Percentiles rank a stretch among this genome's conserved stretches.
These are phyloP conservation scores for Threskiornis aethiopicus DNA, from an alignment of 2,797 vertebrate species.

Conservation along the genomic window DNA sequence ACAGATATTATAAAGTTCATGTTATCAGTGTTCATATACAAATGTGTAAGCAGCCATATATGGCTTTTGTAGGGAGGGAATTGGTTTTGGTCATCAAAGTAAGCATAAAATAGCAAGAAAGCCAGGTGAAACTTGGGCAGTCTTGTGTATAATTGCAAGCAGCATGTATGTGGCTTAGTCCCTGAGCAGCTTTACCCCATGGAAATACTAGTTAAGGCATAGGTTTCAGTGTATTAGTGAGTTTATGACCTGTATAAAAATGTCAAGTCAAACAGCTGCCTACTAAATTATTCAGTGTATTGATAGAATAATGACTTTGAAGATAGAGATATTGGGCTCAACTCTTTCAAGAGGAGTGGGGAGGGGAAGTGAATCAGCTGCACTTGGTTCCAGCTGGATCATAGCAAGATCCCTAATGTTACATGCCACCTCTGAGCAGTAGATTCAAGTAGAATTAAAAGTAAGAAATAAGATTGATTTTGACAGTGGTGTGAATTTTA, in stretches of 20 bases:
- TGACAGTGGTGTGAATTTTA: background rate
- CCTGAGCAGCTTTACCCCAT: background rate
- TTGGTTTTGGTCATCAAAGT: background rate
- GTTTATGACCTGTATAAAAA: slow-evolving; percentile 15
- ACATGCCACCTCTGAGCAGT: background rate
- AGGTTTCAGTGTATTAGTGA: background rate
- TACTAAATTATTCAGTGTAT: slow-evolving; percentile 13
- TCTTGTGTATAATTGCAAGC: background rate
- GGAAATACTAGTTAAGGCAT: background rate
- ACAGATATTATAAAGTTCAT: rapidly evolving
- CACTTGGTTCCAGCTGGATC: background rate
- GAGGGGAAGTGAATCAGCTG: background rate
- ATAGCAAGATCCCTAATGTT: background rate
- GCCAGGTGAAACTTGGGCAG: rapidly evolving
- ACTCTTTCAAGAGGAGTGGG: background rate
- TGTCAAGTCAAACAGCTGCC: slow-evolving; percentile 6
- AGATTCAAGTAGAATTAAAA: background rate
- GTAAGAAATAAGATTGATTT: background rate
- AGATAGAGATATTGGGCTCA: background rate
- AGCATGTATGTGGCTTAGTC: background rate
- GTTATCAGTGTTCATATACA: background rate
- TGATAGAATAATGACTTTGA: background rate
- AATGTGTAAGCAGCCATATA: no score
- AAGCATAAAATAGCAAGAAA: rapidly evolving
- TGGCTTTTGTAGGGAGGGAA: background rate